Percentiles rank a stretch among this genome's conserved stretches.
These are phyloP conservation scores for Pteronotus mesoamericanus DNA, from an alignment of 2,797 vertebrate species.

Conservation along the genomic window DNA sequence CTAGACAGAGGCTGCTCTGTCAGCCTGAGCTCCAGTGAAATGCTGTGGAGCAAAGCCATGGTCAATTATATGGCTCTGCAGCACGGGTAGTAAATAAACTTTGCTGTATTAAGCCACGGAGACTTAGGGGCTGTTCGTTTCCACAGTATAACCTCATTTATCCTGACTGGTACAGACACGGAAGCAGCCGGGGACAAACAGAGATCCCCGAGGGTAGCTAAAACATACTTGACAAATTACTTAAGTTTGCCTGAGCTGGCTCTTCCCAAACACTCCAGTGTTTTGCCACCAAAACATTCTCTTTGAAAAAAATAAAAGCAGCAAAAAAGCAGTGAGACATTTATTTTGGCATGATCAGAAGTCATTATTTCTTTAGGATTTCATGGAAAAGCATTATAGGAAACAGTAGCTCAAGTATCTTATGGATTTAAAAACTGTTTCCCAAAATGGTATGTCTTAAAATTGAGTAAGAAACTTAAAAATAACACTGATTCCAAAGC, in stretches of 20 bases:
- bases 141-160: constrained; percentile 32
- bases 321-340: not conserved
- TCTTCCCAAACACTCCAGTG: not conserved
- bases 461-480: not conserved
- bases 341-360: constrained; percentile 30
- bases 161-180: not conserved
- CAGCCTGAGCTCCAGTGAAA: not conserved
- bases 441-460: not conserved
- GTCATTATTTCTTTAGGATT: not conserved
- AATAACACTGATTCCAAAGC: not conserved
- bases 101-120: constrained; percentile 9
- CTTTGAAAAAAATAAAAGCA: not conserved
- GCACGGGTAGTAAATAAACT: not conserved
- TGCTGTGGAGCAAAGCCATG: not conserved
- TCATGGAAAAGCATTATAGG: not conserved
- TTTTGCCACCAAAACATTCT: not conserved
- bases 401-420: not conserved
- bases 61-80: not conserved
- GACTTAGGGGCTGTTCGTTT: constrained; percentile 15
- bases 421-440: constrained; percentile 16
- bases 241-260: not conserved
- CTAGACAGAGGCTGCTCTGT: constrained; percentile 34
- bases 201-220: not conserved
- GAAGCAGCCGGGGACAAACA: not conserved
- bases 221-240: not conserved